Base-by-base conservation (phyloP, 2,888 invertebrate species). In the Dysmachus trigonus region DNA sequence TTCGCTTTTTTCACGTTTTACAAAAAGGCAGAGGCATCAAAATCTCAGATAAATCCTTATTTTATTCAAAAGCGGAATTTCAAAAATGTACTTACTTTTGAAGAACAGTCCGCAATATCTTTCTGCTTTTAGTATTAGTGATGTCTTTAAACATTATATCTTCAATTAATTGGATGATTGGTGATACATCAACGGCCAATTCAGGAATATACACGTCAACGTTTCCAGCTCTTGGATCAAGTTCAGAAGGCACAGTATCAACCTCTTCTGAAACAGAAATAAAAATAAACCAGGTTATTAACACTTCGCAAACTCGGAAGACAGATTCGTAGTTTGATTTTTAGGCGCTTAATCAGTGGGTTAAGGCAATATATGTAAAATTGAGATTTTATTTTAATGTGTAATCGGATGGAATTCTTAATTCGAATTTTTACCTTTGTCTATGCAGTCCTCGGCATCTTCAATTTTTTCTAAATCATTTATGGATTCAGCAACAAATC, bases 161-260 rank as follows among this genome's bases (percentile, higher is more conserved):
- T 2, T 93, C 91, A 72, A 97, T 90, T 88, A 94, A 91, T 1
- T 92, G 90, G 0, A 94, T 93, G 5, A 97, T 91, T 73, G 92
- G 90, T 33, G 91, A 90, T 0, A 95, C 93, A 88, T 95, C 94
- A 47, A 96, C 95, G 8, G 94, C 93, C 83, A 97, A 91, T 88
- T 95, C 94, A 0, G 95, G 94, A 88, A 97, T 93, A 76, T 93
- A 93, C 3, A 96, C 96, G 92, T 96, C 93, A 0, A 97, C 95
- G 85, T 94, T 93, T 0, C 97, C 97, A 1, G 97, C 97, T 76
- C 97, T 93, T 0, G 97, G 97, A 93, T 97, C 97, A 27, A 95
- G 90, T 8, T 88, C 88, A 86, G 81, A 62, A 62, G 22, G 7
- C 10, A 10, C 27, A 6, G 1, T 62, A 18, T 22, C 7, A 18